A percentile compares a stretch with the other conserved stretches of the same genome.
Conservation (phyloP, 2,888 invertebrate genomes). For the Temnothorax ravouxi region DNA sequence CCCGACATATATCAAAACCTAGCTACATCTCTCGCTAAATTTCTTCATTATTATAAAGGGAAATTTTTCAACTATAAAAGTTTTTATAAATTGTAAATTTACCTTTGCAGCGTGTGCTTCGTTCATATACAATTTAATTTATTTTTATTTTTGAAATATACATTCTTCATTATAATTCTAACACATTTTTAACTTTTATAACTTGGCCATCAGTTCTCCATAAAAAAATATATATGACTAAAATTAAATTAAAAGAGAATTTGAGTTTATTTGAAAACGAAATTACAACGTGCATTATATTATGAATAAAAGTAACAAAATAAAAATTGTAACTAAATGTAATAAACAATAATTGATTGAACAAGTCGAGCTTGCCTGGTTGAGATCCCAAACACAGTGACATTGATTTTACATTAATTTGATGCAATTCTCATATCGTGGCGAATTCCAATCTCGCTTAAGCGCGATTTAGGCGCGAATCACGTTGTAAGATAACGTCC, state of each 20-base stretch:
- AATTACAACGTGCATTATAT: neutral
- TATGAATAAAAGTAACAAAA: neutral
- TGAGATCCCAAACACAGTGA: neutral
- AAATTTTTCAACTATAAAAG: neutral
- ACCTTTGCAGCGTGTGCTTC: neutral
- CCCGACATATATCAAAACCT: conserved; percentile 5
- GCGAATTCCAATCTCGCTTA: conserved; percentile 10
- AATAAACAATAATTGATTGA: neutral
- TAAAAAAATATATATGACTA: neutral
- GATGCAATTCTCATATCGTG: neutral
- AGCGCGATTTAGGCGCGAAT: conserved; percentile 34
- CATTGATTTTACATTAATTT: conserved; percentile 9
- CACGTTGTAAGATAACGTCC: conserved; percentile 58
- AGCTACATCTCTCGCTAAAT: conserved; percentile 16
- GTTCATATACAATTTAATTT: neutral
- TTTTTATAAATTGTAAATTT: neutral
- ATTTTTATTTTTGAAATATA: conserved; percentile 3
- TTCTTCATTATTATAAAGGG: neutral
- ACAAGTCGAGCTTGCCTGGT: neutral
- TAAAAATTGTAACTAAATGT: neutral
- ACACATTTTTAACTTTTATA: conserved; percentile 1
- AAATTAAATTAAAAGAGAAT: conserved; percentile 5
- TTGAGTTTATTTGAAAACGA: neutral
- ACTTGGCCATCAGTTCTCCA: neutral
- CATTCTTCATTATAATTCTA: neutral